Evolutionary conservation across 2,888 invertebrate species (phyloP), one percentile per base, ranked within the genome.

Genomic region (Watsonalla binaria): DNA sequence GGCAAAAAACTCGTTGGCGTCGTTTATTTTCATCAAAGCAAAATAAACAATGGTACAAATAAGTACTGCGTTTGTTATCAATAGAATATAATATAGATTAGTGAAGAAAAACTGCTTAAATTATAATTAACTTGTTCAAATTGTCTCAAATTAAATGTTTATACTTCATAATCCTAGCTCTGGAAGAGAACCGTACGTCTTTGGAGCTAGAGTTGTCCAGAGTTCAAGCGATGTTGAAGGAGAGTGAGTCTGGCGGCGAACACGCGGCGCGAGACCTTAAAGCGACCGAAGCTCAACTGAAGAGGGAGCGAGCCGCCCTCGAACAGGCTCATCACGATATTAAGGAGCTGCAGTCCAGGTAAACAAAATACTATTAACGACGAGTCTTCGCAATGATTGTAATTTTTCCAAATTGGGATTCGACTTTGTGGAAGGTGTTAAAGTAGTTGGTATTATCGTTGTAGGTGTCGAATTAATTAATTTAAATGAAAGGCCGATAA

Each of bases 101-200:
- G n/a, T n/a, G n/a, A n/a, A n/a, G n/a, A n/a, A n/a, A n/a, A 4
- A 24, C 4, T 24, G 24, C 24, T 24, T 24, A 24, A 24, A 24
- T 24, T 24, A 24, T 24, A 24, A 2, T 24, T 24, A 24, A 24
- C 24, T 24, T 24, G 4, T 24, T 24, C 4, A 24, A n/a, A 33
- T n/a, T 2, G 6, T 2, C 46, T 0, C 45, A 0, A 35, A n/a
- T n/a, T 24, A 46, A 11, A 14, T 13, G 33, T 37, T 5, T 9
- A 47, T 15, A 34, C 46, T 54, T 8, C 47, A 59, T 55, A 59
- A 2, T 42, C 5, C 11, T 39, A 94, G 94, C 91, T 57, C 78
- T 97, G 65, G 97, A 97, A 83, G 97, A 98, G 66, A 92, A 93
- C 59, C 96, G 95, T 72, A 92, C 93, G 11, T 91, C 93, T 0